Evolutionary conservation across 2,797 vertebrate species (phyloP), one percentile per base, ranked within the genome.

Genomic region (Valencia hispanica): DNA sequence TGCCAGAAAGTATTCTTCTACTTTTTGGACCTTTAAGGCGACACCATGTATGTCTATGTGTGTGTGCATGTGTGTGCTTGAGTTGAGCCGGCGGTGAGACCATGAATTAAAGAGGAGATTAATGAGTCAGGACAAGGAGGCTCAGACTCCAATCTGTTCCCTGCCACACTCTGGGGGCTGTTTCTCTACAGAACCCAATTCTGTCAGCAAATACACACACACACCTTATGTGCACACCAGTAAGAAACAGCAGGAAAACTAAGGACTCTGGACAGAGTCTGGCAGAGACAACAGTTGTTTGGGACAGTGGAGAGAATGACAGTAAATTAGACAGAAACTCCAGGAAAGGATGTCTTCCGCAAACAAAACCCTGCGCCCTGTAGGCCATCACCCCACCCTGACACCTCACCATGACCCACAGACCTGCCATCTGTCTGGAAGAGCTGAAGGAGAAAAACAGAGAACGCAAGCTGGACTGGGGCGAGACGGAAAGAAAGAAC

Each of bases 21-120:
- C 32, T 55, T 76, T 65, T 80, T 85, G 81, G 80, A 84, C 86
- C 70, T 81, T 39, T 50, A 59, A 77, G 79, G 18, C n/a, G 47
- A 9, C 48, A 53, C 34, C 77, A 70, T 73, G 22, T 68, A 79
- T 69, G 81, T 72, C 30, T 74, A 70, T 22, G 78, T 78, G 79
- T 77, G 75, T 75, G 77, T 79, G 79, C 74, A 73, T 80, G 78
- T 75, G 73, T 45, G 79, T 66, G 81, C 20, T 59, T 15, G 30
- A 87, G 90, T 86, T 82, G 80, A 86, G 86, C 90, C 74, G 80
- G 79, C 69, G 47, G 89, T 87, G 87, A 81, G 84, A 77, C 87
- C 83, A 94, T 94, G 91, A 94, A 94, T 95, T 94, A 94, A 94
- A 94, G 88, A 94, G 63, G 78, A 95, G 94, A 95, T 95, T 95